phyloP scores from a whole-genome alignment of 2,797 vertebrate species.

The Synaphobranchus kaupii region DNA sequence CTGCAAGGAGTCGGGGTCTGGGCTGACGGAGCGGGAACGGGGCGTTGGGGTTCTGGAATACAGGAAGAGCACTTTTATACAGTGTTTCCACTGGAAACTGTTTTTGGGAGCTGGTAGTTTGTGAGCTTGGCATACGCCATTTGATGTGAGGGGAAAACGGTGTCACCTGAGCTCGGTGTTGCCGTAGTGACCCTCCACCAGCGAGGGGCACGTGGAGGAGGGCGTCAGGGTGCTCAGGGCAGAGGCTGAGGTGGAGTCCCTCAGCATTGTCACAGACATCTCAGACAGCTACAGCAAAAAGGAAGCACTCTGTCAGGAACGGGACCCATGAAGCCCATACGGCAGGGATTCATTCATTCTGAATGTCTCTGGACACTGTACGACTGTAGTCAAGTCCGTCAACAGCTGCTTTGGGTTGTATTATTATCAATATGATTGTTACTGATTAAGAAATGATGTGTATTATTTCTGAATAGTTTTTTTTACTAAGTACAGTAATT shows the following conservation, averaged over 20 bases:
- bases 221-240: conserved; percentile 89
- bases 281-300: conserved; percentile 85
- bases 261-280: conserved; percentile 91
- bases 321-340: not conserved
- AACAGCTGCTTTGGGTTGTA: not conserved
- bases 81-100: not conserved
- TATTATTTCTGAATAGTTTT: not conserved
- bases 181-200: conserved; percentile 88
- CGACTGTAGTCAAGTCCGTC: not conserved
- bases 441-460: not conserved
- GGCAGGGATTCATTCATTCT: not conserved
- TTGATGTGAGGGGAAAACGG: not conserved
- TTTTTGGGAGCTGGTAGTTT: not conserved
- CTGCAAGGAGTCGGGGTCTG: conserved; percentile 82
- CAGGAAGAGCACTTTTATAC: conserved; percentile 6
- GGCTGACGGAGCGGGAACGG: conserved; percentile 83
- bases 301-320: conserved; percentile 11
- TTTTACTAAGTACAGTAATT: not conserved
- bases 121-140: not conserved
- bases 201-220: conserved; percentile 93
- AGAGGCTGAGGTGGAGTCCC: conserved; percentile 82
- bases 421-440: too few species aligned
- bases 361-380: not conserved
- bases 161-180: conserved; percentile 43
- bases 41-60: conserved; percentile 78